Evolutionary conservation across 2,797 vertebrate genomes (phyloP).

Genomic region (Pelobates cultripes): DNA sequence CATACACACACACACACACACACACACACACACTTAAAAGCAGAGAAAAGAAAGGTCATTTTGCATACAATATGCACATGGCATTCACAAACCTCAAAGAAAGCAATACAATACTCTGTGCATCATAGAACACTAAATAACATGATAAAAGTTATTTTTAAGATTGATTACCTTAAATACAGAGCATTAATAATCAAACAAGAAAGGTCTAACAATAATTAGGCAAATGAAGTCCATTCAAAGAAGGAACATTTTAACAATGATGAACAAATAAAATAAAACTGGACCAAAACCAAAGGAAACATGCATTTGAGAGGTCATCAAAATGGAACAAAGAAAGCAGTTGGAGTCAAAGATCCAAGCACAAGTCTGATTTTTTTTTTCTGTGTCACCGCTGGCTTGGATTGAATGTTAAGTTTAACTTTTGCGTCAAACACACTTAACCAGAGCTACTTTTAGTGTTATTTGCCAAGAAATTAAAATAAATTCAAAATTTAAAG

Average conservation of each 20-base stretch:
- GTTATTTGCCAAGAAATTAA: no score
- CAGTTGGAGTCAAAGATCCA: constrained; percentile 2
- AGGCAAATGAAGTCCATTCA: constrained; percentile 39
- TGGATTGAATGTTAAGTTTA: no score
- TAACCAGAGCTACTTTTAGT: no score
- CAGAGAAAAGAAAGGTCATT: constrained; percentile 28
- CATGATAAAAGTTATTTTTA: constrained; percentile 44
- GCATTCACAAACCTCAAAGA: constrained; percentile 45
- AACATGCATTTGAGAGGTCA: constrained; percentile 36
- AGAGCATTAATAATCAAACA: constrained; percentile 39
- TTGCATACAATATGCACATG: constrained; percentile 36
- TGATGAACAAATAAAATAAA: constrained; percentile 48
- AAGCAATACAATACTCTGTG: constrained; percentile 43
- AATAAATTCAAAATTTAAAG: no score
- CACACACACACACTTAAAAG: neutral
- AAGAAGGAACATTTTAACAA: constrained; percentile 49
- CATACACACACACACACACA: no score
- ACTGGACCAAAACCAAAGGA: constrained; percentile 44
- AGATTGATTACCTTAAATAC: constrained; percentile 38
- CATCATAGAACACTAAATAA: constrained; percentile 32
- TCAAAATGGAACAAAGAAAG: constrained; percentile 32
- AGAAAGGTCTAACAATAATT: constrained; percentile 44
- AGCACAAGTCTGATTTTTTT: neutral
- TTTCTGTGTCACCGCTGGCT: no score
- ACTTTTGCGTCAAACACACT: no score